phyloP scores from a whole-genome alignment of 2,888 invertebrate species.

The Meteorus colon region DNA sequence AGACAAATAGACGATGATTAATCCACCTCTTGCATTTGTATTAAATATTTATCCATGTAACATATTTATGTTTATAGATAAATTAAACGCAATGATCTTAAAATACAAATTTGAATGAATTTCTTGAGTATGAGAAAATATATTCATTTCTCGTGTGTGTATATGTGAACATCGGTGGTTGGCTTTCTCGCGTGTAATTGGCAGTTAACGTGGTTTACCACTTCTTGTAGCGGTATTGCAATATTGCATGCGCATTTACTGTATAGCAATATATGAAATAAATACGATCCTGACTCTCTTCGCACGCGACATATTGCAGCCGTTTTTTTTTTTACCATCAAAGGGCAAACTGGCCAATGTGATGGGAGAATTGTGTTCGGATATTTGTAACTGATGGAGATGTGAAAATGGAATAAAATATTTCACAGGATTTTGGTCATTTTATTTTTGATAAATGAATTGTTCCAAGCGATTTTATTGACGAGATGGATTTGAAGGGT shows the following conservation, averaged over 20 bases:
- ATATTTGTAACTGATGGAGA: neutral
- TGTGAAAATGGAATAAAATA: neutral
- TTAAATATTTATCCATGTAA: neutral
- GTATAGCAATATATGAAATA: conserved; percentile 34
- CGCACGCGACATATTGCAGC: conserved; percentile 42
- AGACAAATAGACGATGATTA: neutral
- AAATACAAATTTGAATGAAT: conserved; percentile 1
- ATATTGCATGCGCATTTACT: conserved; percentile 43
- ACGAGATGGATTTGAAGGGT: too few species aligned
- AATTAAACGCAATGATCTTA: conserved; percentile 4
- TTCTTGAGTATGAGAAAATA: neutral
- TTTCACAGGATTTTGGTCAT: too few species aligned
- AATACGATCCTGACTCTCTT: conserved; percentile 29
- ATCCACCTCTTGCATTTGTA: neutral
- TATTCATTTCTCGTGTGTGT: conserved; percentile 2
- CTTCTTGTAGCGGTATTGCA: conserved; percentile 49
- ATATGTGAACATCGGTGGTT: neutral
- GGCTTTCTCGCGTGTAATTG: conserved; percentile 50
- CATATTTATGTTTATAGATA: neutral
- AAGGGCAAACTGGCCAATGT: conserved; percentile 23
- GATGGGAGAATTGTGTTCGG: neutral
- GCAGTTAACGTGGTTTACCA: conserved; percentile 48
- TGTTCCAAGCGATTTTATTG: too few species aligned
- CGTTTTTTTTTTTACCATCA: conserved; percentile 18
- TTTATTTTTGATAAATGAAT: too few species aligned